Evolutionary conservation across 1,140 invertebrate species (phyloP), one percentile per base, ranked within the genome.

Genomic region (Drosophila santomea): DNA sequence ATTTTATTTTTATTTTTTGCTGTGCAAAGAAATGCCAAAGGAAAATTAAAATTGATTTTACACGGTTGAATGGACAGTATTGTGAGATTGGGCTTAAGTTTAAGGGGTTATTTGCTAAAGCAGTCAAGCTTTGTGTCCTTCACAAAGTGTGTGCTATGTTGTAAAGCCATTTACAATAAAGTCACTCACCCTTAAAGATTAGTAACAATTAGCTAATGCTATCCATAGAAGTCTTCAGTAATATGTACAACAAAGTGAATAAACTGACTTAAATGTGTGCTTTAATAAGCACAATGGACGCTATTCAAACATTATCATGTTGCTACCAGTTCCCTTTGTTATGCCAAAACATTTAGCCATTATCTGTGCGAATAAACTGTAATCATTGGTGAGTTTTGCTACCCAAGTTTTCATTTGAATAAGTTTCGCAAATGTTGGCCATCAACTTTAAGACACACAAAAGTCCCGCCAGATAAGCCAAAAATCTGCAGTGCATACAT

Each of bases 31-130:
- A 63, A 61, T 69, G 57, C 41, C 32, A 74, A 78, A 63, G 39
- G 78, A 78, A 81, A 81, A 86, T 86, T 78, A 82, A 88, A 88
- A 79, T 86, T 82, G 83, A 82, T 86, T 86, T 86, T 78, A 72
- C 66, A 71, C 60, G 50, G 25, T 39, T 41, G 54, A 60, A 58
- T 61, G 57, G 23, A 25, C 23, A 50, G 4, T 4, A 32, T 35
- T 54, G 20, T 43, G 41, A 43, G 23, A n/a, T 52, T 43, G 1
- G 3, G 45, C 15, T 38, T 48, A 17, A 12, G 43, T 39, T 28
- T 41, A 36, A 28, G 15, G n/a, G 25, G 4, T 50, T 50, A 50
- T 50, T 50, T n/a, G 14, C 2, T 51, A 12, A 35, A 51, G 25
- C 48, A 51, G 8, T 51, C n/a, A 36, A 35, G 48, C 28, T 35